A percentile compares a stretch with the other conserved stretches of the same genome.
phyloP scores from a whole-genome alignment of 2,797 vertebrate genomes.

The Periparus ater region DNA sequence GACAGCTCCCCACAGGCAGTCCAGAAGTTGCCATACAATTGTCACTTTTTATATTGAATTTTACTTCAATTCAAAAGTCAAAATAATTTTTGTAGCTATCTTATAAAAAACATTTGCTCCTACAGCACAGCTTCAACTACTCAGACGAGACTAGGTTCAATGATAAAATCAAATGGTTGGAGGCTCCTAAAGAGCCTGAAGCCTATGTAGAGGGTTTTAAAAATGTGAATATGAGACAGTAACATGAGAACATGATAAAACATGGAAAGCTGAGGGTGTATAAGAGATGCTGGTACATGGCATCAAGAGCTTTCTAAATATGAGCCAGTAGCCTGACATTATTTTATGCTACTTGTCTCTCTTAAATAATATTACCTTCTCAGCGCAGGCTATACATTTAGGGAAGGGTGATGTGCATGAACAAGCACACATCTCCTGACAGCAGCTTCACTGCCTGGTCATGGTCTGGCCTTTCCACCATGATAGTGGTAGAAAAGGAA shows the following conservation, averaged over 20 bases:
- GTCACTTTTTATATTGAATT: background rate
- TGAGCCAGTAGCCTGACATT: background rate
- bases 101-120: background rate
- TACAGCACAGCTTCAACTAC: background rate
- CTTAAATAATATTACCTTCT: background rate
- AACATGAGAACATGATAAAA: background rate
- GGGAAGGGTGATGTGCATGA: background rate
- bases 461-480: background rate
- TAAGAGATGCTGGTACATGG: background rate
- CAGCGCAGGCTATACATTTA: background rate
- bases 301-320: background rate
- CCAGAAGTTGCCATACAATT: background rate
- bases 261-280: background rate
- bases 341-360: background rate
- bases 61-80: background rate
- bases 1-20: background rate
- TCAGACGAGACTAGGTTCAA: background rate
- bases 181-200: background rate
- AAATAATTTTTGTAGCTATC: background rate
- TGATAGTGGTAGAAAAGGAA: background rate
- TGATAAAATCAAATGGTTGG: background rate
- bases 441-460: background rate
- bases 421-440: background rate
- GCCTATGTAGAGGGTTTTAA: background rate
- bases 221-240: fast-evolving